Percentiles rank a stretch among this genome's conserved stretches.
phyloP scores from a whole-genome alignment of 2,797 vertebrate species.

The Microchirus variegatus region DNA sequence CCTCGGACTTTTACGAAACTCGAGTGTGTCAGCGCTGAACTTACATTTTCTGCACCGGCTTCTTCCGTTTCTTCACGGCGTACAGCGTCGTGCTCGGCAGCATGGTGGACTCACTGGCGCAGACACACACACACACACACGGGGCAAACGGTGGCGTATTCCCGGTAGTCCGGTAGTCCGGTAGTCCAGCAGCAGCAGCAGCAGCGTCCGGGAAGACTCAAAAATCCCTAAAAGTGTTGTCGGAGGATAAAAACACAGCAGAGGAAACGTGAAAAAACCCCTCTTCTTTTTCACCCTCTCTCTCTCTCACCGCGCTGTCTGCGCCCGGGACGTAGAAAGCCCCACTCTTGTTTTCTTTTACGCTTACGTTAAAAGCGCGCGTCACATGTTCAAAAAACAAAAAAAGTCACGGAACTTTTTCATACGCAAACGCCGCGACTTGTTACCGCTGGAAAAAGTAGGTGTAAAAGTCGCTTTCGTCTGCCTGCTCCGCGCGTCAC shows the following conservation, averaged over 20 bases:
- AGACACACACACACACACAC: neutral
- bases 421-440: too few species aligned
- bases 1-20: too few species aligned
- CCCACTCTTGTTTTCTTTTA: neutral
- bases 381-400: neutral
- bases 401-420: too few species aligned
- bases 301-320: neutral
- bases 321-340: neutral
- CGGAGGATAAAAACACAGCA: neutral
- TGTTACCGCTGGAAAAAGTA: neutral
- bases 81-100: slow-evolving; percentile 74
- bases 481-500: slow-evolving; percentile 47
- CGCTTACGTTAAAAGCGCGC: neutral
- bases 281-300: neutral
- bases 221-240: neutral
- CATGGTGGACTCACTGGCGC: slow-evolving; percentile 66
- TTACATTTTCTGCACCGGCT: slow-evolving; percentile 86
- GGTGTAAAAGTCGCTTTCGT: slow-evolving; percentile 5
- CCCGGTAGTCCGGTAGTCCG: too few species aligned
- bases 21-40: slow-evolving; percentile 25
- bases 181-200: too few species aligned
- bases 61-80: slow-evolving; percentile 84
- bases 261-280: neutral
- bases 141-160: neutral
- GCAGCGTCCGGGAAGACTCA: neutral